Conservation (phyloP, 1,140 invertebrate genomes). For the Phortica variegata region DNA sequence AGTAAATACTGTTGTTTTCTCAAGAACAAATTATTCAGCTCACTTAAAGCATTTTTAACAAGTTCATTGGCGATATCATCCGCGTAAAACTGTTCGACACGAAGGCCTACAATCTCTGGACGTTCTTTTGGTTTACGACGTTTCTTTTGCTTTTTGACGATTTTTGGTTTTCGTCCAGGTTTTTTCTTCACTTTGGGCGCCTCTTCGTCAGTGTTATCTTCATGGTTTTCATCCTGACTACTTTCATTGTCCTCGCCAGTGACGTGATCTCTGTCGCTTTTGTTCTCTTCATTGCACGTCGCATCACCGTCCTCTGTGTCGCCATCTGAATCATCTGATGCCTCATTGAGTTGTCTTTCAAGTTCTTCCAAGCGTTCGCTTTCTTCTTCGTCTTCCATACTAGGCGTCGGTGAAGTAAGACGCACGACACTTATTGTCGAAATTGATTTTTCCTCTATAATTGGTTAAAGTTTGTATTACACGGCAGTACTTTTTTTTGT, state of each 20-base stretch:
- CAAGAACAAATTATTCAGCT: too few relatives aligned
- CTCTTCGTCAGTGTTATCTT: constrained; percentile 33
- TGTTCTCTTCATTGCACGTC: constrained; percentile 20
- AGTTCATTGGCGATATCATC: constrained; percentile 43
- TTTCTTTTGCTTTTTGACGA: constrained; percentile 30
- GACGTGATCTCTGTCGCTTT: constrained; percentile 29
- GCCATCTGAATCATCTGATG: constrained; percentile 31
- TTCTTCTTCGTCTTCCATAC: constrained; percentile 54
- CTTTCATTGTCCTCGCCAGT: constrained; percentile 32
- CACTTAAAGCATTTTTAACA: constrained; percentile 52
- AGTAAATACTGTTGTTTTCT: background rate
- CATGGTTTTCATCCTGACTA: constrained; percentile 26
- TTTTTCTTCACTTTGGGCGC: constrained; percentile 29
- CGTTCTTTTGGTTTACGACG: constrained; percentile 42
- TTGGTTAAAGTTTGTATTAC: constrained; percentile 2
- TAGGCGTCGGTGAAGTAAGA: constrained; percentile 51
- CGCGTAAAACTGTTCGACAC: constrained; percentile 48
- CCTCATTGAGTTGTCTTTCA: constrained; percentile 26
- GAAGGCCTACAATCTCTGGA: constrained; percentile 44
- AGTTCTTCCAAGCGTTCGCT: constrained; percentile 36
- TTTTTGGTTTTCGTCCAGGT: constrained; percentile 36
- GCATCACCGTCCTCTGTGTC: constrained; percentile 26
- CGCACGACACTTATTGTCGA: constrained; percentile 53
- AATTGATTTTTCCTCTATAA: constrained; percentile 46
- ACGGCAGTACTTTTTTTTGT: constrained; percentile 18